Percentiles rank a stretch among this genome's conserved stretches.
These are phyloP conservation scores for Anthrax anthrax DNA, from an alignment of 2,888 invertebrate species.

Conservation along the genomic window DNA sequence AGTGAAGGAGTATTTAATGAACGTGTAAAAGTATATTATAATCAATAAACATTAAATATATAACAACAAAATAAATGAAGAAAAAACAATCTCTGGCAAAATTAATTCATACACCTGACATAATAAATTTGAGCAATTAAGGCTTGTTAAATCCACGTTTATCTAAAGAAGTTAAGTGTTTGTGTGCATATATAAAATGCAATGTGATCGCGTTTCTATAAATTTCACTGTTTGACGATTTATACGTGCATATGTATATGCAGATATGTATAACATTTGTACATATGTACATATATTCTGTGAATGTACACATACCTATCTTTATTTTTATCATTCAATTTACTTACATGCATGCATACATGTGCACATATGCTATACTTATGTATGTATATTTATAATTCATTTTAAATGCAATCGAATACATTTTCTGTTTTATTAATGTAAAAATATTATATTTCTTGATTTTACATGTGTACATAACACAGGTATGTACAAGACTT, in stretches of 20 bases:
- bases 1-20: conserved; percentile 5
- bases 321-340: not conserved
- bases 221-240: not conserved
- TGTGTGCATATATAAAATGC: not conserved
- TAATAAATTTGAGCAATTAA: conserved; percentile 18
- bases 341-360: not conserved
- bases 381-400: too few relatives aligned
- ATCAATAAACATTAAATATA: too few relatives aligned
- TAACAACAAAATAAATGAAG: too few relatives aligned
- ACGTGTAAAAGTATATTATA: too few relatives aligned
- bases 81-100: conserved; percentile 8
- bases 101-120: conserved; percentile 17
- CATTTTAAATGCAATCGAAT: too few relatives aligned
- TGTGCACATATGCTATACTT: not conserved
- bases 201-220: conserved; percentile 1
- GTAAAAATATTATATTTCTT: not conserved
- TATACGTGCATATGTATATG: too few relatives aligned
- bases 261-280: too few relatives aligned
- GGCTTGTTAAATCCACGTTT: conserved; percentile 15
- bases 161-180: not conserved
- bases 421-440: not conserved
- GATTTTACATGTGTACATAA: not conserved
- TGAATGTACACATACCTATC: too few relatives aligned
- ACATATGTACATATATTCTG: too few relatives aligned
- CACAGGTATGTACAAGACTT: not conserved